Conservation (phyloP, 2,888 invertebrate genomes). For the Drosophila neonasuta region DNA sequence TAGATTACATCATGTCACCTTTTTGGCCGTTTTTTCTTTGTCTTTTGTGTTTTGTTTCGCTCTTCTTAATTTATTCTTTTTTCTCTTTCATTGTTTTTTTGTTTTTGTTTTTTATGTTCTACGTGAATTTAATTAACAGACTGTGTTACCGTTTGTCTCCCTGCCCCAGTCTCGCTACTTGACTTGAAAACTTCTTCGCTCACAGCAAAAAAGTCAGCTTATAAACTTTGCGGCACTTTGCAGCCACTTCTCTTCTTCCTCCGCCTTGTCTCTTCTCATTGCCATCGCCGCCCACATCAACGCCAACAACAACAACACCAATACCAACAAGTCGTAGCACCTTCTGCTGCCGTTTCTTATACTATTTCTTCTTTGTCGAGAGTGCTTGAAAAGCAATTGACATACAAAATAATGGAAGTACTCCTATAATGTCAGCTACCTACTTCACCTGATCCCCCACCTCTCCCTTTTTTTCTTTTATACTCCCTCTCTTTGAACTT, state of each 20-base stretch:
- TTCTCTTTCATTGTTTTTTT: neutral
- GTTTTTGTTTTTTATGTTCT: neutral
- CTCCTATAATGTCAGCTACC: slow-evolving; percentile 41
- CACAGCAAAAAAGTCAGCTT: slow-evolving; percentile 28
- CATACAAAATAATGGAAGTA: slow-evolving; percentile 72
- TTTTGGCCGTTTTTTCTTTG: slow-evolving; percentile 25
- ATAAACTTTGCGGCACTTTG: slow-evolving; percentile 52
- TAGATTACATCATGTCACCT: slow-evolving; percentile 53
- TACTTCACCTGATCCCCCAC: slow-evolving; percentile 18
- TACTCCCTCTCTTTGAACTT: slow-evolving; percentile 18
- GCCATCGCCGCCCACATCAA: slow-evolving; percentile 14
- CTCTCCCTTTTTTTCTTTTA: too few relatives aligned
- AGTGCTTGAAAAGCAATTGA: slow-evolving; percentile 75
- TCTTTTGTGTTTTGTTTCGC: slow-evolving; percentile 2
- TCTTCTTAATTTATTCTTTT: slow-evolving; percentile 5
- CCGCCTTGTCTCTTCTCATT: neutral
- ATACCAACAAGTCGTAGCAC: slow-evolving; percentile 6
- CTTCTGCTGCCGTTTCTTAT: slow-evolving; percentile 17
- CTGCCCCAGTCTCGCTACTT: neutral
- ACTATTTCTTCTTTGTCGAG: slow-evolving; percentile 53
- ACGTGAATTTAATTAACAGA: slow-evolving; percentile 59
- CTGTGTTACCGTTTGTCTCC: slow-evolving; percentile 31
- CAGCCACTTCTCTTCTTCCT: slow-evolving; percentile 2
- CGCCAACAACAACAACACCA: neutral
- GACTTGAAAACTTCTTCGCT: slow-evolving; percentile 45